Evolutionary conservation across 1,140 invertebrate genomes (phyloP).

Genomic region (Conus betulinus): DNA sequence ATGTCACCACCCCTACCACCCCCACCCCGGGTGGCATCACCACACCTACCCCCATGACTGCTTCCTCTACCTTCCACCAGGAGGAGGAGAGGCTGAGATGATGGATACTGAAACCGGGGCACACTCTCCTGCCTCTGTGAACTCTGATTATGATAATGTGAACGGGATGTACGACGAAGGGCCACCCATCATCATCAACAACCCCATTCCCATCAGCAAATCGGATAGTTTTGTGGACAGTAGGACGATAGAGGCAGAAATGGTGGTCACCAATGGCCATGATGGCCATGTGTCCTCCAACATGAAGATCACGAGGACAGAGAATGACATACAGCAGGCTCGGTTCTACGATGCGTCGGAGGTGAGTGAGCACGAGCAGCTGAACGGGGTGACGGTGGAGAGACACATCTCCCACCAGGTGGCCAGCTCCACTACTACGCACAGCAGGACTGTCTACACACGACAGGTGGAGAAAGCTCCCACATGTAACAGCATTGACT

Average conservation of each 20-base stretch:
- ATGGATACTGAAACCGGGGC: conserved; percentile 46
- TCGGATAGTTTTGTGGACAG: conserved; percentile 60
- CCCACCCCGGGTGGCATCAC: conserved; percentile 31
- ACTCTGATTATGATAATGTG: conserved; percentile 71
- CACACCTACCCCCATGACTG: conserved; percentile 31
- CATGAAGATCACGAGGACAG: conserved; percentile 44
- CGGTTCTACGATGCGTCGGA: conserved; percentile 32
- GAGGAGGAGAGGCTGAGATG: conserved; percentile 3
- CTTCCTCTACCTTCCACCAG: conserved; percentile 26
- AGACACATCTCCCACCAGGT: conserved; percentile 38
- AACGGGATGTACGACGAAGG: conserved; percentile 47
- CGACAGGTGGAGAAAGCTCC: conserved; percentile 41
- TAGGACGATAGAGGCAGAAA: conserved; percentile 37
- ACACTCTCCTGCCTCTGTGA: conserved; percentile 57
- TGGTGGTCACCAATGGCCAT: conserved; percentile 43
- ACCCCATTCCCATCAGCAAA: conserved; percentile 56
- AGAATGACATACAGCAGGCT: conserved; percentile 44
- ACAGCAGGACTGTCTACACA: conserved; percentile 41
- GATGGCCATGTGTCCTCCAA: conserved; percentile 34
- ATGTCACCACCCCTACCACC: conserved; percentile 44
- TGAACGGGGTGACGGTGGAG: conserved; percentile 49
- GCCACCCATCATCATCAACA: conserved; percentile 16
- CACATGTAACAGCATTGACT: conserved; percentile 34
- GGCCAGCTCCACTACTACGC: conserved; percentile 35
- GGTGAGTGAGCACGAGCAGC: conserved; percentile 26